Percentiles rank a stretch among this genome's conserved stretches.
Conservation (phyloP, 92 coral and sea anemone species). For the Phenganax subtilis region DNA sequence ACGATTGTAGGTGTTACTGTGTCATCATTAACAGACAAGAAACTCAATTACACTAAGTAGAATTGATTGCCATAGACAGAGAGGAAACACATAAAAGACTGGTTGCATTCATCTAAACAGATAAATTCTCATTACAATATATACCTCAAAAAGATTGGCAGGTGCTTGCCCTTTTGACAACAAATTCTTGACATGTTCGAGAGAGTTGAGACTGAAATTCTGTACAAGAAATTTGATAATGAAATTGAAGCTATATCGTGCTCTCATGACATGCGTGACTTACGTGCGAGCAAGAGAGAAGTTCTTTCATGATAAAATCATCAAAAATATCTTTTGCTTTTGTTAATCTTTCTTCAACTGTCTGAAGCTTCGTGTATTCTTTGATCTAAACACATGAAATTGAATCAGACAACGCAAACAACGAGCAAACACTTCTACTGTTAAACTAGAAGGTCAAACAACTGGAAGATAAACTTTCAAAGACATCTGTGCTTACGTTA, state of each 20-base stretch:
- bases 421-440: no score
- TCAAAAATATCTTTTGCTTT: constrained; percentile 92
- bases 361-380: constrained; percentile 83
- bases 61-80: no score
- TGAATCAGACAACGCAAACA: no score
- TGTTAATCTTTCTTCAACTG: constrained; percentile 79
- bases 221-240: background rate
- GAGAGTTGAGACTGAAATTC: constrained; percentile 52
- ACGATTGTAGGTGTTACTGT: background rate
- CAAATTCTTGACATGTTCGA: constrained; percentile 74
- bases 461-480: no score
- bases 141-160: constrained; percentile 89
- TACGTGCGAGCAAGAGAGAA: constrained; percentile 96
- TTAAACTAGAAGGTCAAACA: no score
- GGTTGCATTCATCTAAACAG: background rate
- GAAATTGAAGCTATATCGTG: background rate
- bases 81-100: no score
- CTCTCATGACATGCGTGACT: constrained; percentile 36
- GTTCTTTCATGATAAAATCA: constrained; percentile 93
- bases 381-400: constrained; percentile 57
- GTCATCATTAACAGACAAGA: no score
- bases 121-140: background rate
- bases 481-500: no score
- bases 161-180: constrained; percentile 83
- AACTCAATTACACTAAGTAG: no score